phyloP scores from a whole-genome alignment of 1,140 invertebrate genomes.

The Centruroides sculpturatus region DNA sequence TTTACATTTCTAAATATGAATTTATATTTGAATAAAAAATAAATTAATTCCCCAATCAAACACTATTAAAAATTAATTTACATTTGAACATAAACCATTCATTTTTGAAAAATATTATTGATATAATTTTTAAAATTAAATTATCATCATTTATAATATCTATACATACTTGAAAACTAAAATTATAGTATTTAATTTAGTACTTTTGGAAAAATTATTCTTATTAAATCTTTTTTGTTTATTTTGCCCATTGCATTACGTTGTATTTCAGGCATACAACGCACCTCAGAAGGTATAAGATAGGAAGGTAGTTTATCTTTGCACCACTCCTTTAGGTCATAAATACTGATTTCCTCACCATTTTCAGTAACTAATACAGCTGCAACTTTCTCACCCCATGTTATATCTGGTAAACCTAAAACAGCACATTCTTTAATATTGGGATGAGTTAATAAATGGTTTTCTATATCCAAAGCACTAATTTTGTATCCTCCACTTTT shows the following conservation, averaged over 20 bases:
- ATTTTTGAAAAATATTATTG: too few species aligned
- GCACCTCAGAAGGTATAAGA: constrained; percentile 44
- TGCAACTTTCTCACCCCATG: constrained; percentile 61
- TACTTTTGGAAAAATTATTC: constrained; percentile 18
- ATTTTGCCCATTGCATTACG: constrained; percentile 65
- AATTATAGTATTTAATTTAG: background rate
- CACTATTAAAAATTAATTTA: too few species aligned
- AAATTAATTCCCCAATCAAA: too few species aligned
- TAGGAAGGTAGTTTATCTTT: constrained; percentile 42
- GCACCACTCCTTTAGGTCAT: constrained; percentile 42
- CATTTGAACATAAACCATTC: too few species aligned
- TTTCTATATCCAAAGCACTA: constrained; percentile 71
- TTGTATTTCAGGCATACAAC: constrained; percentile 42
- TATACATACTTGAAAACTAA: background rate
- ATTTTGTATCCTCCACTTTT: constrained; percentile 79
- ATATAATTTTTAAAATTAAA: too few species aligned
- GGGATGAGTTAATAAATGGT: constrained; percentile 56
- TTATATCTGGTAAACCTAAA: constrained; percentile 56
- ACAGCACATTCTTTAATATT: constrained; percentile 61
- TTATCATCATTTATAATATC: too few species aligned
- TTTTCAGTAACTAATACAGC: constrained; percentile 50
- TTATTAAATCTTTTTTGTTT: constrained; percentile 51
- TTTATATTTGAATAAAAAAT: too few species aligned
- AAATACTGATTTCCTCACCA: constrained; percentile 35
- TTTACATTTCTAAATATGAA: too few species aligned